Evolutionary conservation across 2,888 invertebrate species (phyloP), one percentile per base, ranked within the genome.

Genomic region (Lagria hirta): DNA sequence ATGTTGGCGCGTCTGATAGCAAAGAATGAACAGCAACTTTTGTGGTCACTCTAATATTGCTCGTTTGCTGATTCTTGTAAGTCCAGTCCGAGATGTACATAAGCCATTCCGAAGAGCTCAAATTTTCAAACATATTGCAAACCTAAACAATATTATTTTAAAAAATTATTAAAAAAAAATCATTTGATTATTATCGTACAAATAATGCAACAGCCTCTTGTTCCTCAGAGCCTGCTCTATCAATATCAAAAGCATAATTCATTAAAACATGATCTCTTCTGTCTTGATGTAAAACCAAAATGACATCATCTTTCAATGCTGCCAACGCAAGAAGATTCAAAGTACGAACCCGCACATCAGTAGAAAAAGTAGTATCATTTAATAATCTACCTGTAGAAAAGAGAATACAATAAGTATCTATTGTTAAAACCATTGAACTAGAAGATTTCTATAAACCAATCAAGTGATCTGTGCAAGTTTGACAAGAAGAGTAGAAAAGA

Each of bases 61-160:
- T 91, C 47, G 88, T 83, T 55, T 80, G 80, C 61, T 83, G 84
- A 7, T 82, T 84, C 58, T 81, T 79, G 64, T 80, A 80, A 26
- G 83, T 81, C 94, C 94, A 94, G 73, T 94, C 93, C 33, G 92
- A 92, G 69, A 94, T 94, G 74, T 94, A 94, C 60, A 94, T 75
- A 64, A 93, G 73, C 94, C 94, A 94, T 72, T 94, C 94, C 0
- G 92, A 90, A 43, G 91, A 86, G 53, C 88, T 88, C 20, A 86
- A 73, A 73, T 90, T 87, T 71, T 90, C 89, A 72, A 93, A 94
- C 73, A 94, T 79, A 72, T 94, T 94, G 70, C 88, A 88, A 71
- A 92, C 79, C 89, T 93, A 70, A 10, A 58, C 30, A 43, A 28
- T 42, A 34, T 17, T 38, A 38, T 20, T 23, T 46, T 11, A 28